Conservation (phyloP, 2,113 vertebrate species). For the Ahaetulla prasina region DNA sequence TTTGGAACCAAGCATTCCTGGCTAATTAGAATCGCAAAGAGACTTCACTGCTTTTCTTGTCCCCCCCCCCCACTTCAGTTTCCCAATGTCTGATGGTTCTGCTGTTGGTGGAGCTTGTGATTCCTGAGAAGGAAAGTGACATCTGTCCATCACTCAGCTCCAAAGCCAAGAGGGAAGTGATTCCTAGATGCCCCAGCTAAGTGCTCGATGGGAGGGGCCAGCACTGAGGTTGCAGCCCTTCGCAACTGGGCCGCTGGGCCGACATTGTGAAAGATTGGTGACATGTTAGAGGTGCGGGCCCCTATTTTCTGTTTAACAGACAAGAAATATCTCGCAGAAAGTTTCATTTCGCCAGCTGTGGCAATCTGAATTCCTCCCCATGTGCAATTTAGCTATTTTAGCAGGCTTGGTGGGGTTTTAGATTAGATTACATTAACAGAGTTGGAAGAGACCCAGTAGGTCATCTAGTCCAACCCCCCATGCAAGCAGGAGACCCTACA, state of each 20-base stretch:
- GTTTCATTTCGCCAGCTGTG: not conserved
- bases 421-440: no score
- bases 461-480: no score
- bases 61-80: not conserved
- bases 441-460: no score
- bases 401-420: not conserved
- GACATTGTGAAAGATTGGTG: not conserved
- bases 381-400: not conserved
- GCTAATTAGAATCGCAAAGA: not conserved
- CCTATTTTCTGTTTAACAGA: not conserved
- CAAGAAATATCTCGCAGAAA: not conserved
- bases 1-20: not conserved
- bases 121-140: not conserved
- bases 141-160: not conserved
- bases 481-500: no score
- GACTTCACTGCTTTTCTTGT: not conserved
- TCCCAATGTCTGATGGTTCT: not conserved
- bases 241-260: no score
- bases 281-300: not conserved
- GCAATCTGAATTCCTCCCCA: not conserved
- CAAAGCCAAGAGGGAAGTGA: not conserved
- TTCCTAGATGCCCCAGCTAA: not conserved
- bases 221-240: no score
- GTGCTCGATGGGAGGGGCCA: not conserved
- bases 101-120: not conserved